These are phyloP conservation scores for Rousettus leschenaultii DNA, from an alignment of 2,113 vertebrate genomes.

Conservation along the genomic window DNA sequence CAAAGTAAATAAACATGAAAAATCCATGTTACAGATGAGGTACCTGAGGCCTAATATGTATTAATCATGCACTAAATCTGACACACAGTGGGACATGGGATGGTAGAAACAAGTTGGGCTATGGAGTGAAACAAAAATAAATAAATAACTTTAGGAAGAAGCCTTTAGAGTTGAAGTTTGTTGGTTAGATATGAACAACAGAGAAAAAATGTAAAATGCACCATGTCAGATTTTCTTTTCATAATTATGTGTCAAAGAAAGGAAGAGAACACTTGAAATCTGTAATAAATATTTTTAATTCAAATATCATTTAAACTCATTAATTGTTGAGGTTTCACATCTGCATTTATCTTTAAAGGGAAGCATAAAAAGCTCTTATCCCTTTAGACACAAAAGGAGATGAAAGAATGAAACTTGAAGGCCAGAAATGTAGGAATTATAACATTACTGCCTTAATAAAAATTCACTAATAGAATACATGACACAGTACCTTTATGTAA, in stretches of 20 bases:
- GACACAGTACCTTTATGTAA: slow-evolving; percentile 79
- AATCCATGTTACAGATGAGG: background rate
- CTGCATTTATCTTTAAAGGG: slow-evolving; percentile 59
- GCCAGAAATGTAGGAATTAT: slow-evolving; percentile 78
- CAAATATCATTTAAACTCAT: slow-evolving; percentile 67
- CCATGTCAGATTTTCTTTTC: slow-evolving; percentile 15
- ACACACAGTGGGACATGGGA: background rate
- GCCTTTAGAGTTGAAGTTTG: background rate
- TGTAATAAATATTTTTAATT: slow-evolving; percentile 64
- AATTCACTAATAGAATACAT: slow-evolving; percentile 79
- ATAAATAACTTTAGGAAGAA: background rate
- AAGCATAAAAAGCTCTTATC: slow-evolving; percentile 58
- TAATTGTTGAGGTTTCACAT: slow-evolving; percentile 49
- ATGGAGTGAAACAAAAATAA: background rate
- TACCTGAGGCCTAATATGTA: background rate
- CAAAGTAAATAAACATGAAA: background rate
- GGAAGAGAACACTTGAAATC: slow-evolving; percentile 50
- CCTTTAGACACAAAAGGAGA: slow-evolving; percentile 71
- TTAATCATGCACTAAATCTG: background rate
- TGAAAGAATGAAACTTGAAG: slow-evolving; percentile 70
- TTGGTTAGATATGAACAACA: slow-evolving; percentile 17
- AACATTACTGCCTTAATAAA: slow-evolving; percentile 76
- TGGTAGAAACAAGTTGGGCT: background rate
- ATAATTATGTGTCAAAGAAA: slow-evolving; percentile 60
- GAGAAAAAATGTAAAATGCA: background rate